phyloP scores from a whole-genome alignment of 1,140 invertebrate species.

The Fopius arisanus region DNA sequence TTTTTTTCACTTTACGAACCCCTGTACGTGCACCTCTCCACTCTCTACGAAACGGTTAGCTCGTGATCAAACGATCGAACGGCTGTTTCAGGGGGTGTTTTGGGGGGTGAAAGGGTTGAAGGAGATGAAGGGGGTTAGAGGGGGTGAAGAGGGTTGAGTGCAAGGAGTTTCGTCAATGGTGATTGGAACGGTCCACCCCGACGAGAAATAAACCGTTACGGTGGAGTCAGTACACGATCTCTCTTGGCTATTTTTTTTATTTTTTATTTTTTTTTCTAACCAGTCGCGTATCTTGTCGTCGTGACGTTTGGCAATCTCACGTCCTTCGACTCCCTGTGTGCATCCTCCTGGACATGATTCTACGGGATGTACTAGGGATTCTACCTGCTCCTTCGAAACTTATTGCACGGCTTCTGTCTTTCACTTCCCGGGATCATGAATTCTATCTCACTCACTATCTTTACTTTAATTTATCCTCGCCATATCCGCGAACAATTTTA shows the following conservation, averaged over 20 bases:
- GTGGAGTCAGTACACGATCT: conserved; percentile 9
- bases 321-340: conserved; percentile 20
- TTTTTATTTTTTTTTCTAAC: not conserved
- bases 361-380: conserved; percentile 26
- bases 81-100: not conserved
- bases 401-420: not conserved
- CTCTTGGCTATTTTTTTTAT: not conserved
- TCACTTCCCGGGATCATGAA: not conserved
- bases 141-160: not conserved
- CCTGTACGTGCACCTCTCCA: not conserved
- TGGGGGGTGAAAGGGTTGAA: not conserved
- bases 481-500: not conserved
- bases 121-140: not conserved
- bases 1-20: conserved; percentile 8
- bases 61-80: conserved; percentile 37
- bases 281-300: not conserved
- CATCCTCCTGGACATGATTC: conserved; percentile 8
- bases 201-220: conserved; percentile 38
- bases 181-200: conserved; percentile 34
- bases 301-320: conserved; percentile 28
- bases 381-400: not conserved
- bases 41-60: conserved; percentile 31
- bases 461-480: not conserved
- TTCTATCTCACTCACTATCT: conserved; percentile 1
- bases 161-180: conserved; percentile 32